Evolutionary conservation across 2,797 vertebrate genomes (phyloP), one percentile per base, ranked within the genome.

Genomic region (Pangasius mekongensis): DNA sequence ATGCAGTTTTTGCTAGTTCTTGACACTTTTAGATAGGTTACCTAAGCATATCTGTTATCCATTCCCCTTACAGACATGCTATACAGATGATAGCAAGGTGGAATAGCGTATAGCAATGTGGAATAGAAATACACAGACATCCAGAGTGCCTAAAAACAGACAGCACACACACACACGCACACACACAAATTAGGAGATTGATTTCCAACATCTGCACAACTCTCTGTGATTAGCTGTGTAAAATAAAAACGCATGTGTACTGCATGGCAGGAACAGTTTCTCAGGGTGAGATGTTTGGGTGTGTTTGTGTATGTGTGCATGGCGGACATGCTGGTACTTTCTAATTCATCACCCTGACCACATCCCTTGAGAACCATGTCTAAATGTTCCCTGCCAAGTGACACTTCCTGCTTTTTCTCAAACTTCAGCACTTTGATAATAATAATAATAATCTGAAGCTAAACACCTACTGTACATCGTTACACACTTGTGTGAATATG

Each of bases 361-460:
- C 62, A 56, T 71, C 16, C 78, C 58, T 67, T 67, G 27, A 13
- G 9, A 88, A 83, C 36, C 1, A 47, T 85, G 56, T 56, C 47
- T 84, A 13, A 87, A 87, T 56, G 85, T 67, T 76, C 77, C 22
- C 76, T 78, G 86, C 80, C 85, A 16, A 54, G n/a, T 85, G 56
- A 39, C 69, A 56, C 60, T 84, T 90, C 89, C 87, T 85, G 87
- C 69, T 87, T 83, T 90, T 83, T 84, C 22, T 76, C 30, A 76
- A 84, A 43, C 43, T 22, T 69, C 56, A 86, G 27, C 64, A 82
- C 77, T 62, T 85, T 87, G 49, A 60, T 86, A n/a, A 43, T 43
- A 47, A 56, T 54, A 54, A 76, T 77, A 62, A 84, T 62, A 54
- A 49, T 76, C 43, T 66, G 39, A 76, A 86, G 47, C 0, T 84